These are phyloP conservation scores for Marronus borbonicus DNA, from an alignment of 2,888 invertebrate genomes.

Conservation along the genomic window DNA sequence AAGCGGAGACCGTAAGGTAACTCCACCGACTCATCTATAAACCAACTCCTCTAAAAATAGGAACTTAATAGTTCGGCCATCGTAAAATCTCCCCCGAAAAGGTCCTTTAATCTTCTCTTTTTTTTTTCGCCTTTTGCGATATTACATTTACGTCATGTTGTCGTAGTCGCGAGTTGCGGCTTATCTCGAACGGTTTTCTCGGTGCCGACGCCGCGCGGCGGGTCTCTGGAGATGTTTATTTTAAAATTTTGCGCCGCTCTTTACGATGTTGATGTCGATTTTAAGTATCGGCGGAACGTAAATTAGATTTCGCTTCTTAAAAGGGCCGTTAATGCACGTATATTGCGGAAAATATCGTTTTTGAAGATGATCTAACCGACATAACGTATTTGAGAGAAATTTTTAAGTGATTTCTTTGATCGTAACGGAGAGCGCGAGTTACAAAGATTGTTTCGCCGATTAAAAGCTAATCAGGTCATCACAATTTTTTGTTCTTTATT, in stretches of 20 bases:
- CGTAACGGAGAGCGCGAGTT: too few relatives aligned
- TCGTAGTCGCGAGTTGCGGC: background rate
- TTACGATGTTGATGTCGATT: background rate
- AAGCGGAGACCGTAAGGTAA: too few relatives aligned
- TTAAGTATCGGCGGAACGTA: constrained; percentile 5
- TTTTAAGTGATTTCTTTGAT: too few relatives aligned
- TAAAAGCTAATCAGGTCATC: too few relatives aligned
- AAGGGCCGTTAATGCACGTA: too few relatives aligned
- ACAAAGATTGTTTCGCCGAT: too few relatives aligned
- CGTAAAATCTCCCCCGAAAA: constrained; percentile 1
- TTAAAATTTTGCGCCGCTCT: constrained; percentile 6
- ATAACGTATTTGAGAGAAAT: too few relatives aligned
- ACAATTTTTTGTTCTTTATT: too few relatives aligned
- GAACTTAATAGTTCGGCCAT: constrained; percentile 7
- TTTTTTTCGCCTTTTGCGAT: background rate
- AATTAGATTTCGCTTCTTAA: background rate
- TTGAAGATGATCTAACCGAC: too few relatives aligned
- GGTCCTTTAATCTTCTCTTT: constrained; percentile 2
- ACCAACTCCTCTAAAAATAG: constrained; percentile 2
- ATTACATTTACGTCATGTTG: constrained; percentile 5
- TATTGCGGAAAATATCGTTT: too few relatives aligned
- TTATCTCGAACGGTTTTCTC: constrained; percentile 4
- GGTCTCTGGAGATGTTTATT: constrained; percentile 17
- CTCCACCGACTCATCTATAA: too few relatives aligned
- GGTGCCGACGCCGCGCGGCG: background rate